Evolutionary conservation across 1,140 invertebrate species (phyloP).

Genomic region (Muscidifurax raptorellus): DNA sequence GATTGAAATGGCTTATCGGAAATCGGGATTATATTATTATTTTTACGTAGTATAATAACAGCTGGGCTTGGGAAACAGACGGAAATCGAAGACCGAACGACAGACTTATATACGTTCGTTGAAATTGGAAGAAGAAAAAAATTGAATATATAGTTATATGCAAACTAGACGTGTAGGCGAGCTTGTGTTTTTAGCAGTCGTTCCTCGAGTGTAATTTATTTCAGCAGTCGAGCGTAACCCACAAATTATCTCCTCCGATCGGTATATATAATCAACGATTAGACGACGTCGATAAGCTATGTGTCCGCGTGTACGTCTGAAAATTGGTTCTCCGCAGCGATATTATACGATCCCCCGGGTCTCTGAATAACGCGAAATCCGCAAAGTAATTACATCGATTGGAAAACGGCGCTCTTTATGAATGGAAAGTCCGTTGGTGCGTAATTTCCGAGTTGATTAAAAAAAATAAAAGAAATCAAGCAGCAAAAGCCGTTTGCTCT

Average conservation of each 20-base stretch:
- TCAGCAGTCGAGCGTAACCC: constrained; percentile 9
- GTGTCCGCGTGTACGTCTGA: not conserved
- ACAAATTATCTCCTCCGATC: constrained; percentile 18
- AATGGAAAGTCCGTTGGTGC: constrained; percentile 1
- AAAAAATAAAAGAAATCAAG: not conserved
- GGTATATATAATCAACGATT: constrained; percentile 1
- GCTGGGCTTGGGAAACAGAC: no score
- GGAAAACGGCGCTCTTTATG: not conserved
- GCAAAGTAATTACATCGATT: not conserved
- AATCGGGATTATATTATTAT: not conserved
- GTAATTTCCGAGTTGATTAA: constrained; percentile 23
- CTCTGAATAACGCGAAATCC: not conserved
- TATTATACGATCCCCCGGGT: not conserved
- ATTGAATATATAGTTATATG: not conserved
- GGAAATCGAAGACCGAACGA: no score
- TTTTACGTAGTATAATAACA: not conserved
- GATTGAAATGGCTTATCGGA: not conserved
- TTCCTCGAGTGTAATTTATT: constrained; percentile 7
- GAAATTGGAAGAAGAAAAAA: not conserved
- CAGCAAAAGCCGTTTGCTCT: not conserved
- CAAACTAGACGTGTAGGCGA: not conserved
- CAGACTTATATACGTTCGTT: no score
- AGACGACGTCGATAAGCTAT: not conserved
- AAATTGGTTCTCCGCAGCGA: not conserved
- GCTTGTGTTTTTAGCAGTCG: not conserved